These are phyloP conservation scores for Parnassius apollo DNA, from an alignment of 2,888 invertebrate genomes.

Conservation along the genomic window DNA sequence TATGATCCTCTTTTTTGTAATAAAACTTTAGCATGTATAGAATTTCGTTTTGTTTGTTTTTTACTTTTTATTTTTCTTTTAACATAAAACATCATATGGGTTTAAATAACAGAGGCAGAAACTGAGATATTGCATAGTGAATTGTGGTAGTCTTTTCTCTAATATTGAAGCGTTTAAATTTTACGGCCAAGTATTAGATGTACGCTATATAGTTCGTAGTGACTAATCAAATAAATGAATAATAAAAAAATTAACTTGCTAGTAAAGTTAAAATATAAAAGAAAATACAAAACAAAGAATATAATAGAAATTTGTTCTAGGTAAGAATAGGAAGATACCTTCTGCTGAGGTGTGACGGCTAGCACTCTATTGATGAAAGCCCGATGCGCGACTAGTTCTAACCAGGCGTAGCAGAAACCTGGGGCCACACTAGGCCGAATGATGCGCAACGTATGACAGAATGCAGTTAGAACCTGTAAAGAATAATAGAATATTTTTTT, in stretches of 20 bases:
- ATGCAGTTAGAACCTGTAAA: constrained; percentile 91
- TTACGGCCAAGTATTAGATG: no score
- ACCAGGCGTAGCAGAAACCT: constrained; percentile 98
- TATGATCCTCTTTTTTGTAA: no score
- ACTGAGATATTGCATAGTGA: no score
- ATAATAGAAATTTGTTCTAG: not conserved
- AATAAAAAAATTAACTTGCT: not conserved
- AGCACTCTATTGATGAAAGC: constrained; percentile 97
- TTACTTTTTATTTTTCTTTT: no score
- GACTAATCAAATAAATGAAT: not conserved
- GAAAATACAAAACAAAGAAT: not conserved
- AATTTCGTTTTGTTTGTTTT: no score
- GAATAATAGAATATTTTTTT: constrained; percentile 12
- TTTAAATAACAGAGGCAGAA: no score
- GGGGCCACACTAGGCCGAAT: constrained; percentile 96
- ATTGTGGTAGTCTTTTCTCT: no score
- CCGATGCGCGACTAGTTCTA: constrained; percentile 98
- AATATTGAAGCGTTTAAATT: no score
- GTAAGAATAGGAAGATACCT: constrained; percentile 63
- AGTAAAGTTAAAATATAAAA: not conserved
- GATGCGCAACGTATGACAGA: constrained; percentile 97
- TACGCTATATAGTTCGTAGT: no score
- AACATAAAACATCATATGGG: no score
- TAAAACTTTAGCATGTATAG: no score
- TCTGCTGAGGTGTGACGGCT: constrained; percentile 94